Evolutionary conservation across 1,140 invertebrate species (phyloP).

Genomic region (Thaumetopoea pityocampa): DNA sequence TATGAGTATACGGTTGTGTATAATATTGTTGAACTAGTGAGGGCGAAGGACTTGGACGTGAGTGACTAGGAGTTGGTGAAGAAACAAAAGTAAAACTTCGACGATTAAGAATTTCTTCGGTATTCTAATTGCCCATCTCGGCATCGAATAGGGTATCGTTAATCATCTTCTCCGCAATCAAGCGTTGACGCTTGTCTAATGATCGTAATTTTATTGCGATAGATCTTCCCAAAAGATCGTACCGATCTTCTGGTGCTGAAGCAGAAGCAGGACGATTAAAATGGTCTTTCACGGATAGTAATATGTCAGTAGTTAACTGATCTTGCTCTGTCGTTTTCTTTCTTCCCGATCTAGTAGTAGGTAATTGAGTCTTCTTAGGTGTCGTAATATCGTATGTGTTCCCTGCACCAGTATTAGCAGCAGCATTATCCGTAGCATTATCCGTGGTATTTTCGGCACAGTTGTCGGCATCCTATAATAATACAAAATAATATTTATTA

Average conservation of each 20-base stretch:
- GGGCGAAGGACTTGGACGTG: slow-evolving; percentile 5
- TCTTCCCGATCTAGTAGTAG: no score
- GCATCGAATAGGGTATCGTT: slow-evolving; percentile 4
- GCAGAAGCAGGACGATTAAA: slow-evolving; percentile 1
- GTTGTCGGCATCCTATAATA: slow-evolving; percentile 1
- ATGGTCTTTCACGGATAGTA: slow-evolving; percentile 1
- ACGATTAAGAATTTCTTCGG: slow-evolving; percentile 3
- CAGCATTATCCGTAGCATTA: no score
- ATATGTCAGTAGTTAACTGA: no score
- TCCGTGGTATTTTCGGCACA: not conserved
- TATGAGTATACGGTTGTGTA: slow-evolving; percentile 1
- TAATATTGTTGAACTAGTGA: slow-evolving; percentile 3
- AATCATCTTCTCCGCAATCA: slow-evolving; percentile 3
- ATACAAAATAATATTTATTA: slow-evolving; percentile 8
- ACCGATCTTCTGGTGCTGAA: slow-evolving; percentile 2
- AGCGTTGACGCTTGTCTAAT: slow-evolving; percentile 1
- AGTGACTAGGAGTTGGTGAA: slow-evolving; percentile 1
- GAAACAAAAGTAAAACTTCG: slow-evolving; percentile 6
- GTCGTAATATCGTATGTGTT: no score
- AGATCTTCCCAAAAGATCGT: slow-evolving; percentile 1
- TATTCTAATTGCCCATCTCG: slow-evolving; percentile 1
- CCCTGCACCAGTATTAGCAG: no score
- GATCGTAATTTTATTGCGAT: not conserved
- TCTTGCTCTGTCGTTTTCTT: no score
- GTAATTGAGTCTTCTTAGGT: no score